Evolutionary conservation across 2,113 vertebrate species (phyloP).

Genomic region (Eulacestoma nigropectus): DNA sequence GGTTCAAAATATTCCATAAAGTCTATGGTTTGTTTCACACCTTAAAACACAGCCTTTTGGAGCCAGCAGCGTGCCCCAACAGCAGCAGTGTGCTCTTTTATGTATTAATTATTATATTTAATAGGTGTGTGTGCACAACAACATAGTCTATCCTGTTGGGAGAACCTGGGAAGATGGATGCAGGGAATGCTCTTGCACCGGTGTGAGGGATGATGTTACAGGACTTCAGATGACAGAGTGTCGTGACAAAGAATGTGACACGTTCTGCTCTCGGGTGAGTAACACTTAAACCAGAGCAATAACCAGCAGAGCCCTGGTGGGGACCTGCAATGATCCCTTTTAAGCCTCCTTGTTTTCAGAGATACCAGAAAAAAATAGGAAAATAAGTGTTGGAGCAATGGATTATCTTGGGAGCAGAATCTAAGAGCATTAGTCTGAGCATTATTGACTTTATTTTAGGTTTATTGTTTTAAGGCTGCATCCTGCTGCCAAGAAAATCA

Average conservation of each 20-base stretch:
- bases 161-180: conserved; percentile 87
- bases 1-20: background rate
- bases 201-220: conserved; percentile 74
- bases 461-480: background rate
- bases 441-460: background rate
- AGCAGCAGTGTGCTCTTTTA: background rate
- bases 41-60: background rate
- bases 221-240: conserved; percentile 82
- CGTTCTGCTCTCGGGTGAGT: conserved; percentile 80
- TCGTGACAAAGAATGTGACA: conserved; percentile 76
- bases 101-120: background rate
- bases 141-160: conserved; percentile 77
- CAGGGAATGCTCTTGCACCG: conserved; percentile 78
- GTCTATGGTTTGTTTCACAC: background rate
- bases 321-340: background rate
- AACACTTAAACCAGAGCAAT: background rate
- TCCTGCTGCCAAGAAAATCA: background rate
- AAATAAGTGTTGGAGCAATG: background rate
- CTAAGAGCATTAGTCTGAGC: background rate
- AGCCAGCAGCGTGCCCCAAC: background rate
- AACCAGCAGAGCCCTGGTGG: background rate
- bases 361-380: background rate
- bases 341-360: background rate
- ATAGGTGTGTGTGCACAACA: conserved; percentile 88
- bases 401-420: background rate